Evolutionary conservation across 2,113 vertebrate genomes (phyloP), one percentile per base, ranked within the genome.

Genomic region (Leucopsar rothschildi): DNA sequence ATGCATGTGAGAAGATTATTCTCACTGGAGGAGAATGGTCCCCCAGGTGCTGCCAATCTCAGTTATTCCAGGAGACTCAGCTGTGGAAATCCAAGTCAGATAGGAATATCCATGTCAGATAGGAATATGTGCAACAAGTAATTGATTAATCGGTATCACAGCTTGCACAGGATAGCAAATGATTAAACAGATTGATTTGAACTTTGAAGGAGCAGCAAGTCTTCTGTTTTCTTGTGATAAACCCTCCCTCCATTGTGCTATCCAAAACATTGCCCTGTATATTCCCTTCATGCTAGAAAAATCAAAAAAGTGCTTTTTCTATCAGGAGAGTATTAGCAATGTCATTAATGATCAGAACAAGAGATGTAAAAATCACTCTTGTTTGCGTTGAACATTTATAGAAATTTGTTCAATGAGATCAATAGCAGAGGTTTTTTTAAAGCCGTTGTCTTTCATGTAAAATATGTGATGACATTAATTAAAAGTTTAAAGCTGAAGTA

Each of bases 401-500:
- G 50, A 83, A 44, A 55, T 71, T 39, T 76, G 5, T 71, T 69
- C 66, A 69, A 45, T 60, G 28, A 92, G 56, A 68, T 89, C 68
- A 82, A 68, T 68, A 75, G 70, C 47, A 70, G 8, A 37, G 3
- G 31, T 53, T 73, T 56, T 66, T 94, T 80, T 82, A 72, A 83
- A n/a, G 20, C 24, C 18, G 2, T 53, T 93, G 37, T 78, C 70
- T 79, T 82, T 55, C 56, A 80, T 64, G 42, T 45, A n/a, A 95
- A 94, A 76, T 39, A 72, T 19, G 60, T n/a, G 64, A 47, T 47
- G 15, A 87, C 23, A 91, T 50, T 86, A 92, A 88, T 88, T 91
- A 84, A 66, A 90, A 95, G 87, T 31, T 86, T 86, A 57, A 95
- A 93, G 69, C 5, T 14, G 75, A 95, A 96, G 50, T 31, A 82